Percentiles rank a stretch among this genome's conserved stretches.
These are phyloP conservation scores for Toxotes lorentzi DNA, from an alignment of 2,797 vertebrate species.

Conservation along the genomic window DNA sequence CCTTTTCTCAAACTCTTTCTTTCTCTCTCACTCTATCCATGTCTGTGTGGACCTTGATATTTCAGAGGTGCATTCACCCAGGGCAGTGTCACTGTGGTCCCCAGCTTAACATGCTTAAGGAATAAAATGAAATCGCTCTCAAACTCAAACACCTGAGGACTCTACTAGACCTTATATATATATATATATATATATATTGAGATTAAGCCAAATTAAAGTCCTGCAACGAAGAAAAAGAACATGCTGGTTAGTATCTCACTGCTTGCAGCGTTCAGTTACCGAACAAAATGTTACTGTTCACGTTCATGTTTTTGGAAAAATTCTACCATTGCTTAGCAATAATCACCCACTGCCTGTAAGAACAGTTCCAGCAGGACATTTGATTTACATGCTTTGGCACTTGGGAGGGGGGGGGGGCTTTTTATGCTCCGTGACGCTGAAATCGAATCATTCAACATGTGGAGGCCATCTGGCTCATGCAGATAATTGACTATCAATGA, in stretches of 20 bases:
- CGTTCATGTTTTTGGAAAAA: not conserved
- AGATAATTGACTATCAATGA: constrained; percentile 5
- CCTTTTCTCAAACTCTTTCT: too few species aligned
- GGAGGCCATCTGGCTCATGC: not conserved
- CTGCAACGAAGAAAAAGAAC: not conserved
- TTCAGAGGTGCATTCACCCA: not conserved
- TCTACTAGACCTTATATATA: not conserved
- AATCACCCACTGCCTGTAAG: not conserved
- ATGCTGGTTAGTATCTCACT: not conserved
- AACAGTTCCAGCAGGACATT: not conserved
- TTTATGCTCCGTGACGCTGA: not conserved
- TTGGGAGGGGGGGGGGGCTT: not conserved
- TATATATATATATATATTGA: too few species aligned
- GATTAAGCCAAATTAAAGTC: too few species aligned
- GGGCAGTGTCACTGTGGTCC: not conserved
- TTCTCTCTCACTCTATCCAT: not conserved
- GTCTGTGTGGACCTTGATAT: not conserved
- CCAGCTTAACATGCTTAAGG: not conserved
- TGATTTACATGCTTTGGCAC: not conserved
- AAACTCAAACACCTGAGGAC: not conserved
- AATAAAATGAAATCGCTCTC: not conserved
- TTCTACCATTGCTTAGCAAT: not conserved
- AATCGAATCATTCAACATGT: not conserved
- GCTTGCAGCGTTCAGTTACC: not conserved
- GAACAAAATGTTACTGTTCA: not conserved